phyloP scores from a whole-genome alignment of 2,113 vertebrate genomes.

The Gambusia affinis region DNA sequence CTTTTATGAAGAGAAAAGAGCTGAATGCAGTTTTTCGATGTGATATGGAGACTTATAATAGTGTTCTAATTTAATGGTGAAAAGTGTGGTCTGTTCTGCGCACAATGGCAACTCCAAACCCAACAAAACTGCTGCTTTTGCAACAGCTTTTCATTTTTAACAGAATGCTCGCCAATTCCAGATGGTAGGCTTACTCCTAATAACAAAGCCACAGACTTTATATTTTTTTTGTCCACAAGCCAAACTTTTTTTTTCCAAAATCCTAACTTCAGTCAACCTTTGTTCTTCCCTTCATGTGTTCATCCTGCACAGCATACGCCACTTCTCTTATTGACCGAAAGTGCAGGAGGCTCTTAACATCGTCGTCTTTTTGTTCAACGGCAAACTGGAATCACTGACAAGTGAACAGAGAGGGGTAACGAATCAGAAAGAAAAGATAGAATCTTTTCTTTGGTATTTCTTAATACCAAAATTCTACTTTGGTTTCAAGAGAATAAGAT shows the following conservation, averaged over 20 bases:
- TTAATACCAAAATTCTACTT: neutral
- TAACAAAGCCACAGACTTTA: neutral
- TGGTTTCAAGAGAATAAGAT: constrained; percentile 25
- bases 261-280: neutral
- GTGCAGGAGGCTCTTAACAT: constrained; percentile 28
- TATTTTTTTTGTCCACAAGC: neutral
- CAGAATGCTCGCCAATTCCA: neutral
- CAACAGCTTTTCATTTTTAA: neutral
- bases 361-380: constrained; percentile 37
- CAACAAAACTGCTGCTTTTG: neutral
- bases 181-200: neutral
- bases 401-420: constrained; percentile 12
- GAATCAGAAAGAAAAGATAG: neutral
- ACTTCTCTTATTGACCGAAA: constrained; percentile 31
- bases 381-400: constrained; percentile 24
- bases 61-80: neutral
- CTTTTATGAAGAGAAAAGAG: constrained; percentile 18
- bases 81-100: neutral
- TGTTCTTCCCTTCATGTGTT: neutral
- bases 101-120: neutral
- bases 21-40: constrained; percentile 7
- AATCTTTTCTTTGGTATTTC: constrained; percentile 14
- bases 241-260: neutral
- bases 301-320: neutral
- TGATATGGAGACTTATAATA: neutral